phyloP scores from a whole-genome alignment of 1,140 invertebrate genomes.

The Aphidius gifuensis region DNA sequence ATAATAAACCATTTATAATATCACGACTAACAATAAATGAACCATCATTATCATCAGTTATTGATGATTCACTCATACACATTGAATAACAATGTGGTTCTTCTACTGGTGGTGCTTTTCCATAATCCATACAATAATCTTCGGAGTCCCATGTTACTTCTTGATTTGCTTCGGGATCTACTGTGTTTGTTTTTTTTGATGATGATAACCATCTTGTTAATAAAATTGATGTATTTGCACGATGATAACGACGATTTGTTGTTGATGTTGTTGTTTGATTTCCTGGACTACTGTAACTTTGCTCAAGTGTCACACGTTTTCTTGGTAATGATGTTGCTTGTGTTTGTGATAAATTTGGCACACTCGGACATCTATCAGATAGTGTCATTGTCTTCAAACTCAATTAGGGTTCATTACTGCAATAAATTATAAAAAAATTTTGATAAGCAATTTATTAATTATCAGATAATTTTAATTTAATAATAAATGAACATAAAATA shows the following conservation, averaged over 20 bases:
- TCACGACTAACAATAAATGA: conserved; percentile 68
- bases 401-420: background rate
- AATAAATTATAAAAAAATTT: conserved; percentile 9
- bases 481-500: background rate
- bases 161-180: conserved; percentile 16
- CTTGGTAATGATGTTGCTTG: conserved; percentile 10
- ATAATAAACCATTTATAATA: conserved; percentile 66
- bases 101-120: conserved; percentile 69
- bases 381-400: conserved; percentile 17
- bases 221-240: conserved; percentile 36
- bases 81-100: conserved; percentile 66
- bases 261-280: conserved; percentile 21
- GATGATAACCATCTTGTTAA: conserved; percentile 39
- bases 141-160: conserved; percentile 27
- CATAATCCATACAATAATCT: conserved; percentile 64
- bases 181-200: conserved; percentile 3
- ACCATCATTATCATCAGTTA: conserved; percentile 61
- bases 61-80: conserved; percentile 71
- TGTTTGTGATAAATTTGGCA: conserved; percentile 14
- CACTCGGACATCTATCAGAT: conserved; percentile 23
- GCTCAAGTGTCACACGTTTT: conserved; percentile 38
- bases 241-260: conserved; percentile 30
- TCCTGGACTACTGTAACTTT: conserved; percentile 39
- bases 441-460: too few species aligned
- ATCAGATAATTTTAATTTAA: background rate